Conservation (phyloP, 2,113 vertebrate species). For the Stigmatopora argus region DNA sequence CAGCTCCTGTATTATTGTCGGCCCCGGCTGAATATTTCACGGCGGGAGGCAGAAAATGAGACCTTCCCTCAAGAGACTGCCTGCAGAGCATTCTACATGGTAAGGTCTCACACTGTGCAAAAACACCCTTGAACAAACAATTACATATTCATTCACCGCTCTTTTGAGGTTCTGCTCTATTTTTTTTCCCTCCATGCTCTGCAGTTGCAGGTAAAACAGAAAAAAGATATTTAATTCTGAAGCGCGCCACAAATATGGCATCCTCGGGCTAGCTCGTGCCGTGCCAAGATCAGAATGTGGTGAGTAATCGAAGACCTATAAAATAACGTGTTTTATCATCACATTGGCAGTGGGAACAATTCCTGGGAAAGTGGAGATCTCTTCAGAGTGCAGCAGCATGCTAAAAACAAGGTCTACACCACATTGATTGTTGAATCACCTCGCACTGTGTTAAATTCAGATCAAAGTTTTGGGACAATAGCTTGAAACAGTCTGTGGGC, state of each 20-base stretch:
- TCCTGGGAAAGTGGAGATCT: constrained; percentile 44
- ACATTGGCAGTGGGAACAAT: constrained; percentile 52
- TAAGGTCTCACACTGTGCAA: constrained; percentile 73
- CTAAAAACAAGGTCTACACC: constrained; percentile 58
- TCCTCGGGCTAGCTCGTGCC: constrained; percentile 50
- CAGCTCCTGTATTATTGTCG: constrained; percentile 77
- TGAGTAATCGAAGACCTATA: constrained; percentile 62
- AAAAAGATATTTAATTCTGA: constrained; percentile 45
- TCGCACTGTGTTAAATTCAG: constrained; percentile 45
- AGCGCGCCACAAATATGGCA: constrained; percentile 47
- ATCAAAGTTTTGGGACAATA: constrained; percentile 50
- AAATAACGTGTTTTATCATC: constrained; percentile 68
- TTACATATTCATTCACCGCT: constrained; percentile 75
- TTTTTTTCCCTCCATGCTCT: constrained; percentile 31
- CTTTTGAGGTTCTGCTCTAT: constrained; percentile 59
- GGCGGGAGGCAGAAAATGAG: constrained; percentile 76
- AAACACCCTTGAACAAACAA: constrained; percentile 74
- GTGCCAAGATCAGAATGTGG: constrained; percentile 47
- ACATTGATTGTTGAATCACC: constrained; percentile 57
- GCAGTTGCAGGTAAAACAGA: constrained; percentile 27
- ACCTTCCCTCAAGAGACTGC: constrained; percentile 78
- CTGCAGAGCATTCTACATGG: constrained; percentile 74
- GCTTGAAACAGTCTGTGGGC: constrained; percentile 27
- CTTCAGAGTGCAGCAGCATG: constrained; percentile 51
- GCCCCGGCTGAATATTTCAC: constrained; percentile 73